Conservation (phyloP, 2,888 invertebrate species). For the Eumacrocentrus americanus region DNA sequence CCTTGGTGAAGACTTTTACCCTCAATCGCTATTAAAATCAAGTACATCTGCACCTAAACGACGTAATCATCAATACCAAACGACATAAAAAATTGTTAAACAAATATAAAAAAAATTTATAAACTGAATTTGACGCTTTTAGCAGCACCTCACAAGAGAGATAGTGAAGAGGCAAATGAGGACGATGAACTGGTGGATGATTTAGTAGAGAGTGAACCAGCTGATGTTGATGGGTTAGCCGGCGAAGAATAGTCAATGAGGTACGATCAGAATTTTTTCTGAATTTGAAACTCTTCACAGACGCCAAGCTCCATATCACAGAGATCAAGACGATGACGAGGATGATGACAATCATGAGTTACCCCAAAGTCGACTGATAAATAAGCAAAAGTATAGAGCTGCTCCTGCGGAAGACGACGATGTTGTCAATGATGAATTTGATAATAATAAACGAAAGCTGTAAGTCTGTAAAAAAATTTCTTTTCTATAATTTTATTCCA, state of each 20-base stretch:
- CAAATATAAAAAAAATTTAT: neutral
- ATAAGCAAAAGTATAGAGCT: neutral
- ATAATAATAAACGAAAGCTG: too few species aligned
- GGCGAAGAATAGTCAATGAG: constrained; percentile 20
- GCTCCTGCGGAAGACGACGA: neutral
- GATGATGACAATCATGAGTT: neutral
- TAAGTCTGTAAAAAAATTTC: too few species aligned
- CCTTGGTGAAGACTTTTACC: neutral
- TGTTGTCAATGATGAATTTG: neutral
- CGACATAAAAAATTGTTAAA: neutral
- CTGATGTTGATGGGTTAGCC: constrained; percentile 21
- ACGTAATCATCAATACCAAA: too few species aligned
- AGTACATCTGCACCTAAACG: too few species aligned
- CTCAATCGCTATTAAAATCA: too few species aligned
- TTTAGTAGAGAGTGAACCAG: neutral
- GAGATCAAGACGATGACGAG: constrained; percentile 13
- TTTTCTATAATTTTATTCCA: too few species aligned
- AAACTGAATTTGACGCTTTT: neutral
- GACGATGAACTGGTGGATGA: neutral
- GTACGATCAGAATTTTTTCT: constrained; percentile 22
- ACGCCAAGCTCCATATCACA: constrained; percentile 21
- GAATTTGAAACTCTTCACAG: constrained; percentile 24
- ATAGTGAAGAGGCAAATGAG: constrained; percentile 19
- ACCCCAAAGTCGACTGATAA: neutral
- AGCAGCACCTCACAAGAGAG: neutral